Percentiles rank a stretch among this genome's conserved stretches.
Evolutionary conservation across 2,113 vertebrate species (phyloP).

Genomic region (Formicarius rufipectus): DNA sequence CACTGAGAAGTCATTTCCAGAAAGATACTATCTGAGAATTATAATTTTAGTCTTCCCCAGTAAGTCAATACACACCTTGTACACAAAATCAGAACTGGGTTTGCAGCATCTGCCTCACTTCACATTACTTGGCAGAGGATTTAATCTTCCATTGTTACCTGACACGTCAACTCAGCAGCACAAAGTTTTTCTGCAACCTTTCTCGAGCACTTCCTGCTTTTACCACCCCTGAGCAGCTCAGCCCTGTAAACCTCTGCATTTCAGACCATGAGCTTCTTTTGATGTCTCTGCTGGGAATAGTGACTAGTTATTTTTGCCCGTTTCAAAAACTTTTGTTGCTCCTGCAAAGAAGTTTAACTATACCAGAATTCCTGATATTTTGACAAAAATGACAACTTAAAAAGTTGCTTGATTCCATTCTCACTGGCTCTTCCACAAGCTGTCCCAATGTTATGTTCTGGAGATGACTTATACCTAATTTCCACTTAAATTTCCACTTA

Average conservation of each 20-base stretch:
- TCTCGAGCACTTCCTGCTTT: background rate
- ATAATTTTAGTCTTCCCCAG: background rate
- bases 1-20: background rate
- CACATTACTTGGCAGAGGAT: background rate
- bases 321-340: background rate
- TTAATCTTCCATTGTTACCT: background rate
- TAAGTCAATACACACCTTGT: background rate
- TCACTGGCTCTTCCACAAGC: background rate
- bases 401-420: background rate
- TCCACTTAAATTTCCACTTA: background rate
- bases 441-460: background rate
- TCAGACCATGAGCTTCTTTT: background rate
- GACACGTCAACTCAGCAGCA: background rate
- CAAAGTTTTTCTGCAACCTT: background rate
- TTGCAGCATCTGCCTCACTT: background rate
- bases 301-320: background rate
- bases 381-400: background rate
- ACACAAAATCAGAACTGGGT: background rate
- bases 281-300: background rate
- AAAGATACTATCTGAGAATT: background rate
- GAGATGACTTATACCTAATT: background rate
- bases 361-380: background rate
- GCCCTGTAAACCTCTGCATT: background rate
- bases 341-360: background rate
- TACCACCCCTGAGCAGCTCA: background rate